phyloP scores from a whole-genome alignment of 2,888 invertebrate species.

The Spisula subtruncata region DNA sequence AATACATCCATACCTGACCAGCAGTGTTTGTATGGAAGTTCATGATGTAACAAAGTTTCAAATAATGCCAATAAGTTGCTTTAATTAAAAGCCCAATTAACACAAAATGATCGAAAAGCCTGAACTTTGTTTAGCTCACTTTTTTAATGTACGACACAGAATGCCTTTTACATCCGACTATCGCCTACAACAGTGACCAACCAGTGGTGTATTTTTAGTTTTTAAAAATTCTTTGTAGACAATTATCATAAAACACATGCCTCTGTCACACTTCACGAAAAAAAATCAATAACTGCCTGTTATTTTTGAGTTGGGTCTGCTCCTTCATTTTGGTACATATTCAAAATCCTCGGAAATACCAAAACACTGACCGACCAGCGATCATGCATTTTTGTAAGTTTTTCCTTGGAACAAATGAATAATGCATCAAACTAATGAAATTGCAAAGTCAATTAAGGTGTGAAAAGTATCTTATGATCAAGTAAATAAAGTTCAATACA shows the following conservation, averaged over 20 bases:
- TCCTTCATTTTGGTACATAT: not conserved
- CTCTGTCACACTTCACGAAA: not conserved
- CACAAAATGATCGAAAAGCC: slow-evolving; percentile 27
- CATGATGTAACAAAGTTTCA: not conserved
- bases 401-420: not conserved
- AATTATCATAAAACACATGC: slow-evolving; percentile 35
- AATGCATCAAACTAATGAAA: not conserved
- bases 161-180: not conserved
- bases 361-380: not conserved
- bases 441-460: not conserved
- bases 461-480: not conserved
- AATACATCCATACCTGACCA: not conserved
- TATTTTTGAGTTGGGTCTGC: no score
- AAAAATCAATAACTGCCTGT: not conserved
- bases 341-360: not conserved
- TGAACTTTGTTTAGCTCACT: not conserved
- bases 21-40: not conserved
- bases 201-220: slow-evolving; percentile 63
- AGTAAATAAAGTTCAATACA: not conserved
- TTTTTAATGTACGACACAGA: not conserved
- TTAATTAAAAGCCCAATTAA: not conserved
- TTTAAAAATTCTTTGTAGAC: slow-evolving; percentile 59
- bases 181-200: slow-evolving; percentile 62
- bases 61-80: not conserved
- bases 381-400: not conserved